phyloP scores from a whole-genome alignment of 2,797 vertebrate species.

The Oreochromis mossambicus region DNA sequence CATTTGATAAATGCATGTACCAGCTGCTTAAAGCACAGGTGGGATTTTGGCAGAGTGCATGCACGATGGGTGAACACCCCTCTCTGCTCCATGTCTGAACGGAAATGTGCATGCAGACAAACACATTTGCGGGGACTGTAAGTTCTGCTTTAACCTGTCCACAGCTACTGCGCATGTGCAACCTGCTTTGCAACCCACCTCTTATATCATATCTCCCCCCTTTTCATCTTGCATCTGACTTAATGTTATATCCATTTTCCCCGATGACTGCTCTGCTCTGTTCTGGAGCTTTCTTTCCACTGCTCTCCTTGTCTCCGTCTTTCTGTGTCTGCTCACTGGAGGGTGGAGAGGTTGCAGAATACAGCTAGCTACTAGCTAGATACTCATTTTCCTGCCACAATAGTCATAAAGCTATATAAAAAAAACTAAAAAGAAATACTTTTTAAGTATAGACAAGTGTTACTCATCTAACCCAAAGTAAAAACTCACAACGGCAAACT shows the following conservation, averaged over 20 bases:
- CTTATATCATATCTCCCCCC: neutral
- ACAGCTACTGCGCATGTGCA: neutral
- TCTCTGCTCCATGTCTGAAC: neutral
- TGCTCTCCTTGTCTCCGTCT: neutral
- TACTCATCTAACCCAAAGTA: neutral
- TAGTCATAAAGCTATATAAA: neutral
- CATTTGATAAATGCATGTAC: rapidly evolving
- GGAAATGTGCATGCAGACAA: neutral
- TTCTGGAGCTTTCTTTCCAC: neutral
- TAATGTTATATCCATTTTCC: neutral
- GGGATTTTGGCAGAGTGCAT: neutral
- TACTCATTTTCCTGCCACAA: neutral
- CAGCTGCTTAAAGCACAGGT: neutral
- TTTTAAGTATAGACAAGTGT: neutral
- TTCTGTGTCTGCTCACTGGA: neutral
- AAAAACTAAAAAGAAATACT: neutral
- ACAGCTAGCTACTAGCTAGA: neutral
- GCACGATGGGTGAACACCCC: neutral
- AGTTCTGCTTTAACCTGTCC: neutral
- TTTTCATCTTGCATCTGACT: neutral
- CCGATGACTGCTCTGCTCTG: neutral
- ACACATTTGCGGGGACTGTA: neutral
- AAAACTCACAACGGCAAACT: neutral
- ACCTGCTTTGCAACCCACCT: neutral
- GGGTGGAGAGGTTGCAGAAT: neutral